Percentiles rank a stretch among this genome's conserved stretches.
phyloP scores from a whole-genome alignment of 2,888 invertebrate species.

The Parochlus steinenii region DNA sequence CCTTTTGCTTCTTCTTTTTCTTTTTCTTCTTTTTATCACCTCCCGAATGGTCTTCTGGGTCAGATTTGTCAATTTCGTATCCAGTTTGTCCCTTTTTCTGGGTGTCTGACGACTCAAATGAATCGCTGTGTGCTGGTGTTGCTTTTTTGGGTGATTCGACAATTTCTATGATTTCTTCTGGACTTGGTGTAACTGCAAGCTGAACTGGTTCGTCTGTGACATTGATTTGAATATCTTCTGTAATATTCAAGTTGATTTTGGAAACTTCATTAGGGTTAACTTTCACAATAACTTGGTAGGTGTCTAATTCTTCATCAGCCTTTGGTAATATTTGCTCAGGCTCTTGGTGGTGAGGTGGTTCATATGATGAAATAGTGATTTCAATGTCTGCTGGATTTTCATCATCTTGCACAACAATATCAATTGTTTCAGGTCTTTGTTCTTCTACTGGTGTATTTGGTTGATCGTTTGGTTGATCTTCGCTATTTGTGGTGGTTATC shows the following conservation, averaged over 20 bases:
- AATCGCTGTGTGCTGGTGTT: conserved; percentile 31
- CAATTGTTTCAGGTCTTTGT: conserved; percentile 20
- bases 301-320: conserved; percentile 3
- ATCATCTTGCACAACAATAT: neutral
- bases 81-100: conserved; percentile 37
- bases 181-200: conserved; percentile 18
- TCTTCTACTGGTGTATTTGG: conserved; percentile 30
- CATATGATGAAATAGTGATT: neutral
- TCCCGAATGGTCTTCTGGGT: conserved; percentile 23
- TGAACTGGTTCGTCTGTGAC: neutral
- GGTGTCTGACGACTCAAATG: neutral
- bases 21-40: conserved; percentile 31
- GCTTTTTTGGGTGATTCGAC: conserved; percentile 46
- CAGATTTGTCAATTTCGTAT: conserved; percentile 35
- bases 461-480: neutral
- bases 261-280: conserved; percentile 17
- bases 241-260: conserved; percentile 26
- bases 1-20: conserved; percentile 33
- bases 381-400: neutral
- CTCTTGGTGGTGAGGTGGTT: conserved; percentile 16
- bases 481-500: neutral
- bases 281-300: conserved; percentile 12
- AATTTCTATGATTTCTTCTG: conserved; percentile 25
- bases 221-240: conserved; percentile 17
- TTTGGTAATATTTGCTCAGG: neutral